These are phyloP conservation scores for Syngnathus typhle DNA, from an alignment of 2,113 vertebrate genomes.

Conservation along the genomic window DNA sequence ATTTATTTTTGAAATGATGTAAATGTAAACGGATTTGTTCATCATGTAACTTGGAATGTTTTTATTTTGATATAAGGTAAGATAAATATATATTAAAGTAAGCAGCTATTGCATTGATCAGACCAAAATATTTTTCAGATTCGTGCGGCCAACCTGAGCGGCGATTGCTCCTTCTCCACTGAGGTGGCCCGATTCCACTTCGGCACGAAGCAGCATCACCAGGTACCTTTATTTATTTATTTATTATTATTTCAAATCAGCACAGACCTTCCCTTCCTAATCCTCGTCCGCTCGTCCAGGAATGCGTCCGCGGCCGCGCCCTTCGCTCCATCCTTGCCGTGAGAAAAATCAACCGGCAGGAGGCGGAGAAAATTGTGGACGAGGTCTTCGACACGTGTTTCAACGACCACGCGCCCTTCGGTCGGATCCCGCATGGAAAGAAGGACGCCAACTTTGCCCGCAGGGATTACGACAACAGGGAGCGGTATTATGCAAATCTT, in stretches of 20 bases:
- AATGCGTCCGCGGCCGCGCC: conserved; percentile 84
- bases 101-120: neutral
- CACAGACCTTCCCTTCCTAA: neutral
- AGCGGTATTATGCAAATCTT: conserved; percentile 80
- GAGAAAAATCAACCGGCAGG: conserved; percentile 79
- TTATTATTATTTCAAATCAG: too few species aligned
- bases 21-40: too few species aligned
- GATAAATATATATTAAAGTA: too few species aligned
- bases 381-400: conserved; percentile 92
- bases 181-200: conserved; percentile 85
- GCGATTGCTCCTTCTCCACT: conserved; percentile 85
- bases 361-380: conserved; percentile 82
- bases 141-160: conserved; percentile 93
- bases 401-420: conserved; percentile 90
- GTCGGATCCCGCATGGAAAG: conserved; percentile 84
- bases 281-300: conserved; percentile 50
- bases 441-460: conserved; percentile 80
- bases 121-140: conserved; percentile 68
- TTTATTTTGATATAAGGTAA: too few species aligned
- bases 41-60: too few species aligned
- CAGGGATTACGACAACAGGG: conserved; percentile 82
- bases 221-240: conserved; percentile 77
- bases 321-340: conserved; percentile 89
- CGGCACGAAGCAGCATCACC: conserved; percentile 86
- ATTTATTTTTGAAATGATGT: too few species aligned